Conservation (phyloP, 2,797 vertebrate species). For the Chanos chanos region DNA sequence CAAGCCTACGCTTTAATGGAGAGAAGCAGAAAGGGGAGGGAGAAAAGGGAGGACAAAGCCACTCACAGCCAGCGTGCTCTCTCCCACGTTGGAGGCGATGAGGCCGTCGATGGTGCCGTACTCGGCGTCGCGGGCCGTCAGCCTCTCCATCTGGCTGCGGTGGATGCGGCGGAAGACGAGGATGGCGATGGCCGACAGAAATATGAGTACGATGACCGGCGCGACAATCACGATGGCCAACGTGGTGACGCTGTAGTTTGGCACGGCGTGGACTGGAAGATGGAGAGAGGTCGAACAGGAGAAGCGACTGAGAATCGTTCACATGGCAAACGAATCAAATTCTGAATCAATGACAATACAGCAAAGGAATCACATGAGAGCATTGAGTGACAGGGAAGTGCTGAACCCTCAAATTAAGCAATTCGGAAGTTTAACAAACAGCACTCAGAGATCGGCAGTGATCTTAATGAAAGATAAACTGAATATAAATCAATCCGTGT, state of each 20-base stretch:
- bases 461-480: too few relatives aligned
- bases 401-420: too few relatives aligned
- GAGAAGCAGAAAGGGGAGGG: too few relatives aligned
- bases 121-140: constrained; percentile 88
- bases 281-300: background rate
- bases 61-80: constrained; percentile 96
- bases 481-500: too few relatives aligned
- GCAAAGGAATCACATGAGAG: too few relatives aligned
- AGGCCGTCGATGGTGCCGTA: constrained; percentile 95
- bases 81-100: constrained; percentile 95
- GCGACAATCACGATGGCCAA: constrained; percentile 81
- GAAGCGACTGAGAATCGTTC: background rate
- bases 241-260: constrained; percentile 81
- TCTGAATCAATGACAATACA: background rate
- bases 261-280: constrained; percentile 68
- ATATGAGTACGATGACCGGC: constrained; percentile 79
- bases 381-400: too few relatives aligned
- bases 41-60: too few relatives aligned
- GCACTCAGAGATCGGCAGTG: too few relatives aligned
- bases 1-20: too few relatives aligned
- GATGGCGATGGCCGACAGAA: constrained; percentile 81
- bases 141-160: constrained; percentile 86
- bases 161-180: constrained; percentile 85
- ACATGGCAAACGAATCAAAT: too few relatives aligned
- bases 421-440: too few relatives aligned